Base-by-base conservation (phyloP, 2,797 vertebrate genomes). In the Gobionotothen gibberifrons region DNA sequence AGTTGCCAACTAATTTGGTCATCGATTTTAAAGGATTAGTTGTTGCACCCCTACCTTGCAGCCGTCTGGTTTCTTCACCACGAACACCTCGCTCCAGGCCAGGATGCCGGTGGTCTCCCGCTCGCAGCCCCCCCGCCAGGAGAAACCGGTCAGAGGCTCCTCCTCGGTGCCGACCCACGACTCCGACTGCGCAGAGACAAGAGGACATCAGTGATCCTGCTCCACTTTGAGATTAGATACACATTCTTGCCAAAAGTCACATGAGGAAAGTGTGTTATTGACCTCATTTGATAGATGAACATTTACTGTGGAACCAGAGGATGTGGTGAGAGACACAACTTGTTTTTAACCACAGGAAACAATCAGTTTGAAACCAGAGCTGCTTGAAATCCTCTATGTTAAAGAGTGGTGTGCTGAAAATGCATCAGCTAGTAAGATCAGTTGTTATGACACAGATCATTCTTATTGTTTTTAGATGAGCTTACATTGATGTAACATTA, bases 51-150 rank as follows among this genome's bases (percentile, higher is more conserved):
- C n/a, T n/a, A 98, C 97, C 95, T 98, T 96, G 64, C 93, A 94
- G 80, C 97, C 96, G 75, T 98, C 94, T 39, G 95, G 91, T 83
- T 97, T 97, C 67, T 97, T 94, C 62, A 98, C 94, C 77, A 99
- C 95, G 82, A 99, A 99, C 59, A 99, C 96, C 87, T 99, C 96
- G 75, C 95, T 98, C 97, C 97, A 99, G 39, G 97, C 93, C 92
- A 97, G 96, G 85, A 99, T 99, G 76, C 97, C 97, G 2, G 97
- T 98, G 59, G 97, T 99, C 90, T 98, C 97, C 72, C 97, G 88
- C 78, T 99, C 97, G 43, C 97, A 98, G 79, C 97, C 97, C 6
- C 97, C 97, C 74, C 97, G 93, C 97, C 97, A 99, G 0, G 95
- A 96, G 89, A 98, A 99, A 66, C 97, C 97, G 0, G 96, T 98